phyloP scores from a whole-genome alignment of 2,113 vertebrate genomes.

The Varanus komodoensis region DNA sequence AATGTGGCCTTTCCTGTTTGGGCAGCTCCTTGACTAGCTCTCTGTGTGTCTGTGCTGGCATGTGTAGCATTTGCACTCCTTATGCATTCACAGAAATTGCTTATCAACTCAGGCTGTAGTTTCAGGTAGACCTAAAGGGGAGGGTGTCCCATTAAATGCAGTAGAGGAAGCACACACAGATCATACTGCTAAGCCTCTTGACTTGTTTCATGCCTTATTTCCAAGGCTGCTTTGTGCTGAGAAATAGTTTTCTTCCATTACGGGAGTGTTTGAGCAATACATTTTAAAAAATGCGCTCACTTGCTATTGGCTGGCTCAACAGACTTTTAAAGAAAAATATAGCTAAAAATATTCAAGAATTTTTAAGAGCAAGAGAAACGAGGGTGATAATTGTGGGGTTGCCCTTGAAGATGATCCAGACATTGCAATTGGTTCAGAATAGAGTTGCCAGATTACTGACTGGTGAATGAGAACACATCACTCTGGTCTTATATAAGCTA shows the following conservation, averaged over 20 bases:
- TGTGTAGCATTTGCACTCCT: not conserved
- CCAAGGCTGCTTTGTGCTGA: not conserved
- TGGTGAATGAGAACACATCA: no score
- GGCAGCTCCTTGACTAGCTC: conserved; percentile 56
- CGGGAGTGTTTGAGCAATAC: not conserved
- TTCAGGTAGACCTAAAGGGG: not conserved
- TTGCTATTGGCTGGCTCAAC: not conserved
- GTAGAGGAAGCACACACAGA: not conserved
- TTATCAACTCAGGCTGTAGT: conserved; percentile 7
- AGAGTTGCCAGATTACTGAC: no score
- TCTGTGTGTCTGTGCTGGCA: conserved; percentile 34
- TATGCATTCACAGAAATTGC: conserved; percentile 53
- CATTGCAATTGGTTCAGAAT: no score
- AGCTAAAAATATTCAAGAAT: not conserved
- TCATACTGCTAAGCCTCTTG: not conserved
- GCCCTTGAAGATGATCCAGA: no score
- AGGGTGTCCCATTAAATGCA: not conserved
- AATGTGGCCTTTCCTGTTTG: conserved; percentile 61
- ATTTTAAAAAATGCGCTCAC: not conserved
- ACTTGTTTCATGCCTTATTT: not conserved
- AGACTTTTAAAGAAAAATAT: not conserved
- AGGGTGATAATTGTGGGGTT: no score
- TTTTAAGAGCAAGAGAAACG: not conserved
- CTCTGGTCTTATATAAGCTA: no score
- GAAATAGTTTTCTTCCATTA: conserved; percentile 4